Conservation (phyloP, 2,888 invertebrate genomes). For the Pheosia tremula region DNA sequence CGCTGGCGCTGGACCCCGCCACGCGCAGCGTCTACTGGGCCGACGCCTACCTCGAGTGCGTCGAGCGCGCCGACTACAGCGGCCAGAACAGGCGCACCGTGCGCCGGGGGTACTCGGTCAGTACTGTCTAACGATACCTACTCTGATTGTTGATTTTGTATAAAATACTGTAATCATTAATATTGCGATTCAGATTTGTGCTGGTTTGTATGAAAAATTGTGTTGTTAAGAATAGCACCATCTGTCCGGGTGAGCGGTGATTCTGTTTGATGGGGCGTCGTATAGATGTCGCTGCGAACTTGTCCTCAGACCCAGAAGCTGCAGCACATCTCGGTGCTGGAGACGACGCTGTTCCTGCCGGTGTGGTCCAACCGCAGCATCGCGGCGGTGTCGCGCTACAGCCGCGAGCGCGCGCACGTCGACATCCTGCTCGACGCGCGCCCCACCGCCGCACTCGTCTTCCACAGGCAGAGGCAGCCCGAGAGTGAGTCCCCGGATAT, state of each 20-base stretch:
- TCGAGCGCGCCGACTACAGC: conserved; percentile 91
- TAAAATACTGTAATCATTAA: no score
- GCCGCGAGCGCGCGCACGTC: conserved; percentile 14
- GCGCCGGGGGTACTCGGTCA: conserved; percentile 79
- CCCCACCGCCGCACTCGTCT: conserved; percentile 88
- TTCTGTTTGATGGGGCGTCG: no score
- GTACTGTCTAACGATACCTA: conserved; percentile 15
- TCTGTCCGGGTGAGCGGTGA: no score
- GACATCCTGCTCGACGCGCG: conserved; percentile 44
- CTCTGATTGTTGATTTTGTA: no score
- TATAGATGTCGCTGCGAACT: no score
- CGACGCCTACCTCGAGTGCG: conserved; percentile 91
- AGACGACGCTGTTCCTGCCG: conserved; percentile 89
- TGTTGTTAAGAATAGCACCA: no score
- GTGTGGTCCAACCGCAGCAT: conserved; percentile 88
- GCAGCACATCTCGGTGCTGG: conserved; percentile 89
- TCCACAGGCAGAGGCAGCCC: conserved; percentile 92
- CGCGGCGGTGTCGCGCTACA: conserved; percentile 71
- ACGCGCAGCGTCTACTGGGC: conserved; percentile 91
- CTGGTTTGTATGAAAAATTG: no score
- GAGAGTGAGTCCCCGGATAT: conserved; percentile 44
- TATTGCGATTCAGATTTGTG: no score
- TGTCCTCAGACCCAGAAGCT: conserved; percentile 85
- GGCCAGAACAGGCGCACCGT: conserved; percentile 87
- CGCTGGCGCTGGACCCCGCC: conserved; percentile 89